Evolutionary conservation across 2,888 invertebrate species (phyloP).

Genomic region (Cephus pulcher): DNA sequence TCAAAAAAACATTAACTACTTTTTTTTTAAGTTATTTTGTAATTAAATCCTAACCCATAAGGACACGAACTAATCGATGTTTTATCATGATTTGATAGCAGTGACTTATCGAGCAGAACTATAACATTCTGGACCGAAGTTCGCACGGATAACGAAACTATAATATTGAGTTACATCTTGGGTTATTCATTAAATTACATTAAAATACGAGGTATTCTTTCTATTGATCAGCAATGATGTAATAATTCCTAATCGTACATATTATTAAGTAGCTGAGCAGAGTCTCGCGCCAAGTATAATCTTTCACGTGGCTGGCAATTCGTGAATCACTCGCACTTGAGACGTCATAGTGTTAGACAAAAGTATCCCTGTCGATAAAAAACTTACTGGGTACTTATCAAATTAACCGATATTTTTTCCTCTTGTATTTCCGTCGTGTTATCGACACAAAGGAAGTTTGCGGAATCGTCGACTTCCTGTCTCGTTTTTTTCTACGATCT

Average conservation of each 20-base stretch:
- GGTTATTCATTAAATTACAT: not conserved
- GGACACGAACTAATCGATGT: not conserved
- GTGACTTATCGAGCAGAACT: not conserved
- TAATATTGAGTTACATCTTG: not conserved
- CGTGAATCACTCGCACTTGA: not conserved
- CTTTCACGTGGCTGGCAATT: not conserved
- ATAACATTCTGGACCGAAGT: not conserved
- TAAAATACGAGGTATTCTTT: not conserved
- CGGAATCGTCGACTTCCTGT: not conserved
- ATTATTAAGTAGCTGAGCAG: not conserved
- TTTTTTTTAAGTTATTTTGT: not conserved
- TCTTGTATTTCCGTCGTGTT: not conserved
- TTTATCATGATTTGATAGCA: not conserved
- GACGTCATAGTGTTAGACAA: not conserved
- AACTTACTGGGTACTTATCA: not conserved
- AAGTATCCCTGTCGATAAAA: not conserved
- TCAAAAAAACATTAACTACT: not conserved
- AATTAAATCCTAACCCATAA: not conserved
- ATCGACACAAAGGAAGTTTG: not conserved
- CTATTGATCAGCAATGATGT: not conserved
- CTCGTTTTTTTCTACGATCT: not conserved
- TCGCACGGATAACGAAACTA: not conserved
- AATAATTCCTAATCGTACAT: not conserved
- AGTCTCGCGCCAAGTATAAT: not conserved
- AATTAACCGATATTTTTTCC: not conserved